Percentiles rank a stretch among this genome's conserved stretches.
phyloP scores from a whole-genome alignment of 2,888 invertebrate genomes.

The Apodemia duryi region DNA sequence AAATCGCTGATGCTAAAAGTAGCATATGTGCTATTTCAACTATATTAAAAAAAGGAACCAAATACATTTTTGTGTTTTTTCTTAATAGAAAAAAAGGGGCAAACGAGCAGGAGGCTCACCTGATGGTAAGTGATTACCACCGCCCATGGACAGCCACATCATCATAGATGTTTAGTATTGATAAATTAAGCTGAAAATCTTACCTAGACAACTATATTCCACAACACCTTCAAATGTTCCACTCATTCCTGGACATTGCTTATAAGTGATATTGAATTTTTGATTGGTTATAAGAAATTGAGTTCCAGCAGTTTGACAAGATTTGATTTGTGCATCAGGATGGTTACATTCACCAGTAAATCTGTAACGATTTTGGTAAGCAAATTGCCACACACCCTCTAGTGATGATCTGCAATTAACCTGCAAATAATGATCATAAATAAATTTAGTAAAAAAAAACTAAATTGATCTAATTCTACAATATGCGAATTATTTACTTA shows the following conservation, averaged over 20 bases:
- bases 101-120: too few species aligned
- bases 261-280: slow-evolving; percentile 96
- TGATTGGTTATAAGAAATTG: slow-evolving; percentile 97
- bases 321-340: slow-evolving; percentile 92
- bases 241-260: slow-evolving; percentile 92
- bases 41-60: too few species aligned
- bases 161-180: background rate
- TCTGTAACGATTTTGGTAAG: slow-evolving; percentile 92
- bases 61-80: too few species aligned
- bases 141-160: too few species aligned
- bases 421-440: slow-evolving; percentile 37
- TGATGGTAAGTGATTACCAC: too few species aligned
- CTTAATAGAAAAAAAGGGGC: too few species aligned
- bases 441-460: background rate
- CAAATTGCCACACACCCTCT: slow-evolving; percentile 98
- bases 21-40: too few species aligned
- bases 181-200: slow-evolving; percentile 23
- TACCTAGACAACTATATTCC: slow-evolving; percentile 92
- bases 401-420: slow-evolving; percentile 94
- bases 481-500: too few species aligned
- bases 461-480: too few species aligned
- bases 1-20: too few species aligned
- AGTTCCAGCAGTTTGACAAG: slow-evolving; percentile 97
- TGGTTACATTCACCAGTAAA: slow-evolving; percentile 95
- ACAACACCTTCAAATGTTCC: slow-evolving; percentile 95